These are phyloP conservation scores for Sceloporus tristichus DNA, from an alignment of 2,113 vertebrate genomes.

Conservation along the genomic window DNA sequence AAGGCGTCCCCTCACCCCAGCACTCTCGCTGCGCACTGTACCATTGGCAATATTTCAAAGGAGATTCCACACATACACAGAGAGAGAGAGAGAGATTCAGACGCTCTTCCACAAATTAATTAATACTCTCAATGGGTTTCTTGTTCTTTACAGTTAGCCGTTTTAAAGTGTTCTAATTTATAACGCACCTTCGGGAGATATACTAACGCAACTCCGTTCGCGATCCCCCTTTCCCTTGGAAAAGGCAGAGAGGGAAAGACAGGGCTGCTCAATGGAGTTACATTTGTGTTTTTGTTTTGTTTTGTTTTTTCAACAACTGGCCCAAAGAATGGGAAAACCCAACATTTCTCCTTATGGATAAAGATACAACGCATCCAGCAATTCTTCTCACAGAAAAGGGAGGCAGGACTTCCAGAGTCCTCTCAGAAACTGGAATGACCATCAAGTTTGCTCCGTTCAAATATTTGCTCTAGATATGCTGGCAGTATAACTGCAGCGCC, in stretches of 20 bases:
- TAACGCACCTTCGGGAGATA: neutral
- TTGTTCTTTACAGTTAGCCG: neutral
- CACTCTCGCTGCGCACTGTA: no score
- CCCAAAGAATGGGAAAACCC: neutral
- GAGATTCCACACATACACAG: neutral
- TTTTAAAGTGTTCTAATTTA: constrained; percentile 5
- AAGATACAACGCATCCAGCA: neutral
- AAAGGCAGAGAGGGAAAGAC: neutral
- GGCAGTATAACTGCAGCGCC: no score
- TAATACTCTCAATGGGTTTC: neutral
- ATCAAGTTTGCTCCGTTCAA: neutral
- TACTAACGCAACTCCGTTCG: neutral
- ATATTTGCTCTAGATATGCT: neutral
- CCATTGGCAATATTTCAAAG: neutral
- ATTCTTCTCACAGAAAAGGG: no score
- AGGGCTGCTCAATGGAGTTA: neutral
- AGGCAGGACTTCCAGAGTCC: neutral
- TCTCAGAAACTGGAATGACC: neutral
- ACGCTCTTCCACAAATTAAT: neutral
- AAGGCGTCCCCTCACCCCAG: no score
- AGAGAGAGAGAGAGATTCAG: no score
- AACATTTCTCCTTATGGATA: no score
- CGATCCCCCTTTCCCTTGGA: no score
- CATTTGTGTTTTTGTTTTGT: neutral
- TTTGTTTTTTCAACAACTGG: neutral